Conservation (phyloP, 2,797 vertebrate genomes). For the Spinibarbus caldwelli region DNA sequence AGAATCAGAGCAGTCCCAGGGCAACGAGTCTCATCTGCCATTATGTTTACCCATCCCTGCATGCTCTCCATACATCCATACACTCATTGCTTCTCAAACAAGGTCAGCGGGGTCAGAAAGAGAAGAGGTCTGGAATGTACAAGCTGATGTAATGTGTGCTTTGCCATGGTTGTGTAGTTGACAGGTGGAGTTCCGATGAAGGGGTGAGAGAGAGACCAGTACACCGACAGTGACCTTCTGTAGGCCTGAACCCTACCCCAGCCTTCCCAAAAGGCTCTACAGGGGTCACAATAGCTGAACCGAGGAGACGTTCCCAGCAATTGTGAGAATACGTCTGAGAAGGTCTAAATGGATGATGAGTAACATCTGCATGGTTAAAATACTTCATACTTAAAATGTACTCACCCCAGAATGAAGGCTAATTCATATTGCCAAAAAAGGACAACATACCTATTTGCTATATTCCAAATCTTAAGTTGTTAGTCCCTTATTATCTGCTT, state of each 20-base stretch:
- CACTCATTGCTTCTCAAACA: slow-evolving; percentile 35
- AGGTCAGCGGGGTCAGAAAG: slow-evolving; percentile 41
- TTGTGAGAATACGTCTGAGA: slow-evolving; percentile 12
- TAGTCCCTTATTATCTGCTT: background rate
- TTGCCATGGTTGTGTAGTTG: slow-evolving; percentile 48
- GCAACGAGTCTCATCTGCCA: slow-evolving; percentile 27
- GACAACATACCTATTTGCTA: background rate
- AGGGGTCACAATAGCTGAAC: slow-evolving; percentile 51
- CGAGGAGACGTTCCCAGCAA: slow-evolving; percentile 50
- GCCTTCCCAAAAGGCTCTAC: slow-evolving; percentile 51
- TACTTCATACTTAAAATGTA: background rate
- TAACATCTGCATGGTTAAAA: slow-evolving; percentile 14
- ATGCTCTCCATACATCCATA: slow-evolving; percentile 50
- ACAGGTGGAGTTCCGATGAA: slow-evolving; percentile 46
- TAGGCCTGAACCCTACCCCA: slow-evolving; percentile 43
- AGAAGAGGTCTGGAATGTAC: slow-evolving; percentile 59
- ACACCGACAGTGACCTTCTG: slow-evolving; percentile 67
- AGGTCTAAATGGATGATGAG: slow-evolving; percentile 24
- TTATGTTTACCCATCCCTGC: slow-evolving; percentile 37
- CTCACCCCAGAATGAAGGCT: background rate
- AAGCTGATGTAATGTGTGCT: slow-evolving; percentile 56
- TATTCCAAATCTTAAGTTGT: background rate
- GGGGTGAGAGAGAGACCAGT: slow-evolving; percentile 64
- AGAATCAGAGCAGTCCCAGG: slow-evolving; percentile 42
- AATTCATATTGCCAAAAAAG: background rate